Evolutionary conservation across 2,888 invertebrate genomes (phyloP).

Genomic region (Cotesia congregata): DNA sequence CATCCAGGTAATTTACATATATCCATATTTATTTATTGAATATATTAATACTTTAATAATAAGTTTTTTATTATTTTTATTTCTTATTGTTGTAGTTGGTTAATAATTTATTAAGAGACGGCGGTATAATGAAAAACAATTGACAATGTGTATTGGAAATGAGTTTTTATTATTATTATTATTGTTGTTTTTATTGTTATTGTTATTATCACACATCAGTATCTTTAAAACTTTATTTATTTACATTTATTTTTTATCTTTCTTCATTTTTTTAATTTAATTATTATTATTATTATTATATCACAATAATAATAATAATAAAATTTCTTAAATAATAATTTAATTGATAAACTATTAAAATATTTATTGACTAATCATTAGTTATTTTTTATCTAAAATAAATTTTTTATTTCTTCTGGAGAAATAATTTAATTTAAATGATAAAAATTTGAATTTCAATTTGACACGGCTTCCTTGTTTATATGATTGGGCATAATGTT

Average conservation of each 20-base stretch:
- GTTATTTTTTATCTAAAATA: no score
- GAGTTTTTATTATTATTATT: not conserved
- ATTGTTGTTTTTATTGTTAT: no score
- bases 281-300: no score
- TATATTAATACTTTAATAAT: not conserved
- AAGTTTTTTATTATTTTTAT: constrained; percentile 7
- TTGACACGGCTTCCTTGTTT: no score
- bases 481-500: no score
- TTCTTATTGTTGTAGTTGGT: not conserved
- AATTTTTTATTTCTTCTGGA: no score
- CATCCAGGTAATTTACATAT: constrained; percentile 57
- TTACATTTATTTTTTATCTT: not conserved
- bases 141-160: not conserved
- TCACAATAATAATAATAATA: no score
- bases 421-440: not conserved
- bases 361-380: no score
- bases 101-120: not conserved
- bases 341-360: no score
- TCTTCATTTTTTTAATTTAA: not conserved
- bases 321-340: no score
- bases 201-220: not conserved
- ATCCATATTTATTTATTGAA: not conserved
- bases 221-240: not conserved
- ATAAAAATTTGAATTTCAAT: not conserved
- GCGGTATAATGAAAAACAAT: not conserved